These are phyloP conservation scores for Ciconia maguari DNA, from an alignment of 2,113 vertebrate species.

Conservation along the genomic window DNA sequence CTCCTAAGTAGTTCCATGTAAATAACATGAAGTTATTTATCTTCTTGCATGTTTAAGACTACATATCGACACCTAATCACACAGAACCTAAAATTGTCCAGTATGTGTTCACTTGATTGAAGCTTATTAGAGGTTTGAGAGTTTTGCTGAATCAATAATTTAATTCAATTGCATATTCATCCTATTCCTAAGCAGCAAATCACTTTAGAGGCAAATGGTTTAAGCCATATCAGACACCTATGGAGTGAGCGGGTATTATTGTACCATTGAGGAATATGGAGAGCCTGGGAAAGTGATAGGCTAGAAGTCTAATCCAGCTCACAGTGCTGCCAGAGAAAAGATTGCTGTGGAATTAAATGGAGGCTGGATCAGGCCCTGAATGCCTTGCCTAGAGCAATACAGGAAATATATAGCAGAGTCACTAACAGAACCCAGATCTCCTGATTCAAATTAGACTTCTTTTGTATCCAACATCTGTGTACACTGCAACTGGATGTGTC, in stretches of 20 bases:
- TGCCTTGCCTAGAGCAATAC: conserved; percentile 16
- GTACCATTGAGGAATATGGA: not conserved
- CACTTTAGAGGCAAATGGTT: not conserved
- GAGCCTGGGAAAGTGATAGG: not conserved
- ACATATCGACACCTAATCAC: not conserved
- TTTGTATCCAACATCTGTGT: conserved; percentile 35
- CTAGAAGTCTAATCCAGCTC: not conserved
- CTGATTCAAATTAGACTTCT: conserved; percentile 15
- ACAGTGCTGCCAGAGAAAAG: not conserved
- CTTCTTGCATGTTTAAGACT: not conserved
- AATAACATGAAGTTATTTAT: not conserved
- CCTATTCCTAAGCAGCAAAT: not conserved
- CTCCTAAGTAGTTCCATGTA: not conserved
- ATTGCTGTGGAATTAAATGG: not conserved
- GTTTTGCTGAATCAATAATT: not conserved
- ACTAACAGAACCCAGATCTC: conserved; percentile 53
- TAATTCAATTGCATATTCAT: not conserved
- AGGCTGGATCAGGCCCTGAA: not conserved
- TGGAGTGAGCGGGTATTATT: not conserved
- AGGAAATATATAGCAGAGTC: conserved; percentile 16
- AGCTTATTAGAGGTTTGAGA: not conserved
- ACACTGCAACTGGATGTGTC: not conserved
- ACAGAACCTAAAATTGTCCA: not conserved
- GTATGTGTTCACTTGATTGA: not conserved
- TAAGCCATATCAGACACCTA: not conserved